Evolutionary conservation across 2,113 vertebrate species (phyloP).

Genomic region (Verasper variegatus): DNA sequence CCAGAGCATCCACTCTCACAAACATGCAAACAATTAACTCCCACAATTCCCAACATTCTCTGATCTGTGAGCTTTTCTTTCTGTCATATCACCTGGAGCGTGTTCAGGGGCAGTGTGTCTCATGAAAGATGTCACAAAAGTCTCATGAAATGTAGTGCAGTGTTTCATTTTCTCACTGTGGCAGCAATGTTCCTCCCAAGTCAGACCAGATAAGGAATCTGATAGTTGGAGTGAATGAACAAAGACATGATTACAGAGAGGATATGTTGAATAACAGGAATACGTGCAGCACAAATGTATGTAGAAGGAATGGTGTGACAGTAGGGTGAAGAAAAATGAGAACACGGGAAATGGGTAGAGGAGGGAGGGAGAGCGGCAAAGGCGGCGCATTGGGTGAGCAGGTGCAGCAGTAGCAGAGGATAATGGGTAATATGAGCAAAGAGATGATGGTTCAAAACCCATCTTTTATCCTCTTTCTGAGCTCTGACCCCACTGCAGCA

Average conservation of each 20-base stretch:
- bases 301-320: not conserved
- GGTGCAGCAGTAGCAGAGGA: constrained; percentile 66
- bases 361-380: not conserved
- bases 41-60: constrained; percentile 38
- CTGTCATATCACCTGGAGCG: constrained; percentile 60
- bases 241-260: constrained; percentile 20
- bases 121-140: too few relatives aligned
- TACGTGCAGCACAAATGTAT: not conserved
- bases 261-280: not conserved
- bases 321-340: constrained; percentile 34
- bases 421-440: constrained; percentile 73
- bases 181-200: constrained; percentile 21
- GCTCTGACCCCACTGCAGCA: constrained; percentile 66
- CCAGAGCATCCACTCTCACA: not conserved
- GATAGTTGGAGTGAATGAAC: constrained; percentile 13
- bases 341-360: constrained; percentile 6
- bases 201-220: constrained; percentile 25
- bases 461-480: constrained; percentile 65
- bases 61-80: constrained; percentile 60
- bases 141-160: constrained; percentile 19
- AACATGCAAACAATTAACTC: not conserved
- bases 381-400: constrained; percentile 60
- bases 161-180: constrained; percentile 19
- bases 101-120: too few relatives aligned
- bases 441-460: constrained; percentile 73